Conservation (phyloP, 2,888 invertebrate species). For the Polydrusus pterygomalis region DNA sequence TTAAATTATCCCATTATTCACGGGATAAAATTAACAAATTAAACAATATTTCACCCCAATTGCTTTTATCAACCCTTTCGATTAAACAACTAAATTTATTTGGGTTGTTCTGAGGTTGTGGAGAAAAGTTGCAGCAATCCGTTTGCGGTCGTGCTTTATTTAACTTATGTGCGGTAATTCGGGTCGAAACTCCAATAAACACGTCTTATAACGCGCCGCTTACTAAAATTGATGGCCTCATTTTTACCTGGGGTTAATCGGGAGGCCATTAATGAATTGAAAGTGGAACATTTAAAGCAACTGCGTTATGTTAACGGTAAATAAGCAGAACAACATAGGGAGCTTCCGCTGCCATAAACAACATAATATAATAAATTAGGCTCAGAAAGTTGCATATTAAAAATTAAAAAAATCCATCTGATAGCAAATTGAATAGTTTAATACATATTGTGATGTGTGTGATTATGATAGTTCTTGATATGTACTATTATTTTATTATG, state of each 20-base stretch:
- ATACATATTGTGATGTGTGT: no score
- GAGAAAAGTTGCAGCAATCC: slow-evolving; percentile 39
- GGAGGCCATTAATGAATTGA: background rate
- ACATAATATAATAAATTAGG: no score
- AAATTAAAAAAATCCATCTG: no score
- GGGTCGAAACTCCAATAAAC: slow-evolving; percentile 18
- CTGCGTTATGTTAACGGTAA: no score
- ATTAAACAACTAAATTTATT: slow-evolving; percentile 38
- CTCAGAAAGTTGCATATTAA: no score
- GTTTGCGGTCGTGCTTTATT: slow-evolving; percentile 31
- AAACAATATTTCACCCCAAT: background rate
- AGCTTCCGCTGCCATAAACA: no score
- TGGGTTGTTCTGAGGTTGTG: slow-evolving; percentile 7
- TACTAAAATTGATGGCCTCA: background rate
- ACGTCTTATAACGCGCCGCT: slow-evolving; percentile 3
- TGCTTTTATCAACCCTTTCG: slow-evolving; percentile 8
- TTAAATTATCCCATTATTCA: background rate
- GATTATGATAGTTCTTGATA: no score
- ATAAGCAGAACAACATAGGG: no score
- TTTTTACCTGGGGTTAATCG: background rate
- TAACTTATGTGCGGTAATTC: slow-evolving; percentile 37
- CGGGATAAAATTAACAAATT: background rate
- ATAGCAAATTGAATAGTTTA: no score
- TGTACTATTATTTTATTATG: no score
- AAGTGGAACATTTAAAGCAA: background rate